phyloP scores from a whole-genome alignment of 2,113 vertebrate genomes.

The Pteronura brasiliensis region DNA sequence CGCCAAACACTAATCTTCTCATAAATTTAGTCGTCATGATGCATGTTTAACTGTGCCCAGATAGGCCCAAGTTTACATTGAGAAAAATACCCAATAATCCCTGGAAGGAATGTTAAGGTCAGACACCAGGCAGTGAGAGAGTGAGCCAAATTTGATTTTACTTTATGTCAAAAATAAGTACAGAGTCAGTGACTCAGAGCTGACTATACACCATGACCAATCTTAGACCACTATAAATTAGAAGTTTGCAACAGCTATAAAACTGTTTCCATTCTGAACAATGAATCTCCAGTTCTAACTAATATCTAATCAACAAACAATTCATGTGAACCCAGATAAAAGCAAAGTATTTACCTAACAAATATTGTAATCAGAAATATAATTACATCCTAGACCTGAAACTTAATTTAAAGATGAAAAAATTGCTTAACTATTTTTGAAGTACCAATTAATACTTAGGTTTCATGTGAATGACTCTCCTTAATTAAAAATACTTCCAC shows the following conservation, averaged over 20 bases:
- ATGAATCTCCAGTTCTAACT: conserved; percentile 70
- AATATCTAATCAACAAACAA: conserved; percentile 75
- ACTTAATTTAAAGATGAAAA: conserved; percentile 29
- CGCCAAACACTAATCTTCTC: conserved; percentile 67
- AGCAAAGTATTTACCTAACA: conserved; percentile 56
- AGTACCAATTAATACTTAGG: not conserved
- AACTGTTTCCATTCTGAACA: conserved; percentile 82
- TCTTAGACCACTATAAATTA: conserved; percentile 85
- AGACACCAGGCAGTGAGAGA: conserved; percentile 73
- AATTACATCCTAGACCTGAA: conserved; percentile 43
- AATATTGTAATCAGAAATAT: conserved; percentile 64
- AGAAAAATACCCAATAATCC: conserved; percentile 64
- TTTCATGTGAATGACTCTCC: not conserved
- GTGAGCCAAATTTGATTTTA: conserved; percentile 88
- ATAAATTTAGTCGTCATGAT: conserved; percentile 67
- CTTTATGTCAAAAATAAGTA: conserved; percentile 91
- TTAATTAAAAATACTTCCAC: not conserved
- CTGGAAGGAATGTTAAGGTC: conserved; percentile 78
- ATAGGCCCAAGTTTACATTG: conserved; percentile 63
- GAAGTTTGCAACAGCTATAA: conserved; percentile 82
- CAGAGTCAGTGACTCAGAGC: conserved; percentile 89
- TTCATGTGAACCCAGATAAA: conserved; percentile 66
- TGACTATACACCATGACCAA: conserved; percentile 91
- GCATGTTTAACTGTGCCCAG: conserved; percentile 56
- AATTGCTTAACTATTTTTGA: not conserved